Percentiles rank a stretch among this genome's conserved stretches.
Conservation (phyloP, 1,140 invertebrate genomes). For the Zaprionus nigranus region DNA sequence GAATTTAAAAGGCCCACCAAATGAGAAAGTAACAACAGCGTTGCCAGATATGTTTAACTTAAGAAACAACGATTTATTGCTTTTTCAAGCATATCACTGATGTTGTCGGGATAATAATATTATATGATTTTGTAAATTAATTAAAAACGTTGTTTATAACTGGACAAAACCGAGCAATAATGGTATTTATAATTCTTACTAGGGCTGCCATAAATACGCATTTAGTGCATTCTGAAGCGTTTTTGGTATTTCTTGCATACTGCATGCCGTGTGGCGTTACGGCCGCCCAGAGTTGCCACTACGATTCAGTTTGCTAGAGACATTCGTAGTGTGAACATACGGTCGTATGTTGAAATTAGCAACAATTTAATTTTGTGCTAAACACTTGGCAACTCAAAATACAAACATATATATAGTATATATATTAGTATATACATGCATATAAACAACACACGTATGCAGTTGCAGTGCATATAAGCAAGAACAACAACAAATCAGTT, state of each 20-base stretch:
- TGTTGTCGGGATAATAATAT: no score
- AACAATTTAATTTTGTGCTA: slow-evolving; percentile 47
- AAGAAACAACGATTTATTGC: no score
- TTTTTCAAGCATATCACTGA: no score
- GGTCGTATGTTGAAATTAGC: slow-evolving; percentile 40
- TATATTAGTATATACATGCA: slow-evolving; percentile 22
- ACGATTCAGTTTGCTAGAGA: slow-evolving; percentile 46
- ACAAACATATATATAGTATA: slow-evolving; percentile 27
- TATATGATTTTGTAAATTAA: no score
- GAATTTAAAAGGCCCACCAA: neutral
- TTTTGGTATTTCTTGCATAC: slow-evolving; percentile 31
- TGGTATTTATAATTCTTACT: neutral
- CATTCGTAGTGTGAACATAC: slow-evolving; percentile 50
- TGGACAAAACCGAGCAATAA: neutral
- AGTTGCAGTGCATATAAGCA: slow-evolving; percentile 41
- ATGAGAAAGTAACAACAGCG: no score
- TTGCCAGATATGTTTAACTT: neutral
- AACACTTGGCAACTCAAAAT: slow-evolving; percentile 53
- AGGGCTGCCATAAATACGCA: neutral
- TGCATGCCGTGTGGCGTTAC: neutral
- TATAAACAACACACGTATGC: slow-evolving; percentile 28
- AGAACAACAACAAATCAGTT: slow-evolving; percentile 14
- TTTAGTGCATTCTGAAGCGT: slow-evolving; percentile 29
- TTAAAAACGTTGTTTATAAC: no score
- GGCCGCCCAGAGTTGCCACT: slow-evolving; percentile 39